Evolutionary conservation across 2,797 vertebrate species (phyloP), one percentile per base, ranked within the genome.

Genomic region (Pangasius mekongensis): DNA sequence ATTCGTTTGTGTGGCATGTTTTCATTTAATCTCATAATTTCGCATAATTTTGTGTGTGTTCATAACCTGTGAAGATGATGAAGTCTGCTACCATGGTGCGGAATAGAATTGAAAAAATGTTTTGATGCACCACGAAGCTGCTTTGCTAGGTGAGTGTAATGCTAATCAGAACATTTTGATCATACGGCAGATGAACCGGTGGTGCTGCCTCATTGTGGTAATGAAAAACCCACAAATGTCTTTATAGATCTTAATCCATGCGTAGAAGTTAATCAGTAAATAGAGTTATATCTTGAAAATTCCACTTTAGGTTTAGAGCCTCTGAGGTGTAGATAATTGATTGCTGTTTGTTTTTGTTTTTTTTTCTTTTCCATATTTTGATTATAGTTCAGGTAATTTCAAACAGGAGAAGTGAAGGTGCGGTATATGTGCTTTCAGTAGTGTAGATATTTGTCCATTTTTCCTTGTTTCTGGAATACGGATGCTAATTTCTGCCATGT

Each of bases 1-100:
- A 27, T 24, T 52, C 22, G 13, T 62, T 18, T n/a, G 58, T 3
- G 36, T 27, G 36, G 5, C 22, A 8, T 47, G 24, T 62, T 73
- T 52, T 30, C 52, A 13, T 80, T 60, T 30, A 84, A 81, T 77
- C 39, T 5, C 24, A 39, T 60, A 2, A 13, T 39, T 66, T 76
- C 16, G 0, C 24, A 0, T 84, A 10, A 78, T 78, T 78, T 60
- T 36, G 36, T 60, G 36, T 52, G 64, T 43, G 3, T 80, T 86
- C n/a, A 0, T 73, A 81, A 88, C 62, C 60, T 69, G 73, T 47
- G 87, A 85, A 47, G 60, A 84, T 6, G 27, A 54, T 22, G n/a
- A 64, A 27, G 49, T 47, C 5, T 30, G 49, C 39, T 24, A 43
- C 24, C 39, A 11, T 69, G 77, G 24, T 47, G 52, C 2, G 1